Conservation (phyloP, 2,888 invertebrate species). For the Trissoscelio sp. region DNA sequence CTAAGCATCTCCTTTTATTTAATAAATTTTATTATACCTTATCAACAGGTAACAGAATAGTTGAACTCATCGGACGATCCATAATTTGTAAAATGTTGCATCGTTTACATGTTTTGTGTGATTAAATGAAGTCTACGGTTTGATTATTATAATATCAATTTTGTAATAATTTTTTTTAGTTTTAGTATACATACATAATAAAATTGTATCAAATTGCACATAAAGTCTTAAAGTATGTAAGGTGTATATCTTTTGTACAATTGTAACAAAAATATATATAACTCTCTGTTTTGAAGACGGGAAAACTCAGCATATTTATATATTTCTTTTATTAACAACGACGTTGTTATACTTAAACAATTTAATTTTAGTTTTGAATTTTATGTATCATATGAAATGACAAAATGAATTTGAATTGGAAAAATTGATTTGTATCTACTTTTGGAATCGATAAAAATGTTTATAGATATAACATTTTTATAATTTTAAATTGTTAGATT, state of each 20-base stretch:
- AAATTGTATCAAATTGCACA: slow-evolving; percentile 37
- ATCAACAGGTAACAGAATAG: slow-evolving; percentile 42
- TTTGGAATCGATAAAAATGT: too few species aligned
- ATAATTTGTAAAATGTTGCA: slow-evolving; percentile 14
- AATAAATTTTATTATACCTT: slow-evolving; percentile 38
- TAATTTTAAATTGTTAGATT: neutral
- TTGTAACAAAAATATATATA: slow-evolving; percentile 44
- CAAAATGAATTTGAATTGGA: slow-evolving; percentile 24
- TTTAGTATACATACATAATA: neutral
- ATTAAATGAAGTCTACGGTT: slow-evolving; percentile 1
- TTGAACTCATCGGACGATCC: slow-evolving; percentile 29
- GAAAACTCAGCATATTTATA: neutral
- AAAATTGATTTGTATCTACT: too few species aligned
- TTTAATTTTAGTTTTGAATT: too few species aligned
- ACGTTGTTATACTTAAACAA: neutral
- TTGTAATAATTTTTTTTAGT: neutral
- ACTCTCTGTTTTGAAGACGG: slow-evolving; percentile 31
- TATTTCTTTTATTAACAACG: neutral
- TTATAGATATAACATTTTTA: too few species aligned
- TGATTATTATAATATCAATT: neutral
- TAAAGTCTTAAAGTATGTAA: slow-evolving; percentile 35
- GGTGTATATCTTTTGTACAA: slow-evolving; percentile 31
- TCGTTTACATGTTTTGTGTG: slow-evolving; percentile 7
- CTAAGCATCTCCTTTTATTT: slow-evolving; percentile 4
- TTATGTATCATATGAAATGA: slow-evolving; percentile 29